These are phyloP conservation scores for Oreotrochilus melanogaster DNA, from an alignment of 2,113 vertebrate species.

Conservation along the genomic window DNA sequence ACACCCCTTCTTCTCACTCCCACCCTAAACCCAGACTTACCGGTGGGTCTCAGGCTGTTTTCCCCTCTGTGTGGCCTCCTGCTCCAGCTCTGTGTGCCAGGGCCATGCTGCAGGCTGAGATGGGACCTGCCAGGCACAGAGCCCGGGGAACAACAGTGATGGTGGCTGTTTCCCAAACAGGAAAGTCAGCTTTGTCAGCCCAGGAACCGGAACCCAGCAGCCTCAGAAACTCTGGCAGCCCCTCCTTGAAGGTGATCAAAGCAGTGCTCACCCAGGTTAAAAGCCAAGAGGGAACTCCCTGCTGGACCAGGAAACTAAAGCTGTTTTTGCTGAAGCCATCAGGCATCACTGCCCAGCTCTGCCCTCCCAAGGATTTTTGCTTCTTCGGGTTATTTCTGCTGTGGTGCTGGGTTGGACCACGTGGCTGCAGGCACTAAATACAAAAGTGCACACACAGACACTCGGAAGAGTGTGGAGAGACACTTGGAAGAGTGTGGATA, in stretches of 20 bases:
- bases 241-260: conserved; percentile 33
- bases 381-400: neutral
- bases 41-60: fast-evolving
- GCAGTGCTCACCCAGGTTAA: neutral
- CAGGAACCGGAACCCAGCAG: neutral
- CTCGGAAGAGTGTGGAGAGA: neutral
- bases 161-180: neutral
- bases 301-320: conserved; percentile 32
- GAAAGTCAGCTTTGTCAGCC: conserved; percentile 64
- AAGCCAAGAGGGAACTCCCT: conserved; percentile 52
- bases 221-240: neutral
- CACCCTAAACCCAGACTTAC: neutral
- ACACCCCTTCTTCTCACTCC: neutral
- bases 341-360: neutral
- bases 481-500: neutral
- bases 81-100: fast-evolving
- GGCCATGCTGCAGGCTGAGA: neutral
- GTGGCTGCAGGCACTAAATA: neutral
- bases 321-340: neutral
- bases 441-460: neutral
- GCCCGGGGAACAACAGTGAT: neutral
- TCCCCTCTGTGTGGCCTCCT: fast-evolving
- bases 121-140: fast-evolving
- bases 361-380: fast-evolving
- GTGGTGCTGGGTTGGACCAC: fast-evolving